These are phyloP conservation scores for Scylla paramamosain DNA, from an alignment of 1,140 invertebrate species.

Conservation along the genomic window DNA sequence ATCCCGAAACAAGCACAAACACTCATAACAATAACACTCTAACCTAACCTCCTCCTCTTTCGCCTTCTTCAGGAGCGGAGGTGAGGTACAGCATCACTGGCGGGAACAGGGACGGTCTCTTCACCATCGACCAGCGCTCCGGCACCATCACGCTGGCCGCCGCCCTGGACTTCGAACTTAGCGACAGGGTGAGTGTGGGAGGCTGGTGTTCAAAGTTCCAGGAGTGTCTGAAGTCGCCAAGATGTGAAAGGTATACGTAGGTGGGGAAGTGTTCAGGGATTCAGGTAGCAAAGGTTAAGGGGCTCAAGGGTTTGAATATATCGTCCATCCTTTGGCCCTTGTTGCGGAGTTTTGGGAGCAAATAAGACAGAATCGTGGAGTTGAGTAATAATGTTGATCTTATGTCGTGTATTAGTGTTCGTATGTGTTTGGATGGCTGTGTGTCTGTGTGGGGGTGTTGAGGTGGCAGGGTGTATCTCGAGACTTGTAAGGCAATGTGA, in stretches of 20 bases:
- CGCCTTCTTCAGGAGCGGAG: not conserved
- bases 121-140: constrained; percentile 43
- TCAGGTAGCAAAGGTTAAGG: not conserved
- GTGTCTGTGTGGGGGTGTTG: too few relatives aligned
- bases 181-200: not conserved
- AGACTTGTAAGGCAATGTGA: too few relatives aligned
- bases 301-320: too few relatives aligned
- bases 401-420: too few relatives aligned
- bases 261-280: not conserved
- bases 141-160: constrained; percentile 34
- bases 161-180: constrained; percentile 19
- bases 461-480: too few relatives aligned
- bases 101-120: constrained; percentile 40
- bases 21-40: not conserved
- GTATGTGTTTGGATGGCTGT: too few relatives aligned
- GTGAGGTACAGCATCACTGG: constrained; percentile 55
- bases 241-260: not conserved
- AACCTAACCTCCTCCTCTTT: not conserved
- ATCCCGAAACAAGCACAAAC: not conserved
- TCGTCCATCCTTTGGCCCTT: too few relatives aligned
- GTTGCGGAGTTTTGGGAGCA: too few relatives aligned
- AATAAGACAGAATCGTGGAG: too few relatives aligned
- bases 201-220: not conserved
- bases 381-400: too few relatives aligned
- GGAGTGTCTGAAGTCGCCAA: not conserved